phyloP scores from a whole-genome alignment of 2,113 vertebrate genomes.

The Ptilorrhoa leucosticta region DNA sequence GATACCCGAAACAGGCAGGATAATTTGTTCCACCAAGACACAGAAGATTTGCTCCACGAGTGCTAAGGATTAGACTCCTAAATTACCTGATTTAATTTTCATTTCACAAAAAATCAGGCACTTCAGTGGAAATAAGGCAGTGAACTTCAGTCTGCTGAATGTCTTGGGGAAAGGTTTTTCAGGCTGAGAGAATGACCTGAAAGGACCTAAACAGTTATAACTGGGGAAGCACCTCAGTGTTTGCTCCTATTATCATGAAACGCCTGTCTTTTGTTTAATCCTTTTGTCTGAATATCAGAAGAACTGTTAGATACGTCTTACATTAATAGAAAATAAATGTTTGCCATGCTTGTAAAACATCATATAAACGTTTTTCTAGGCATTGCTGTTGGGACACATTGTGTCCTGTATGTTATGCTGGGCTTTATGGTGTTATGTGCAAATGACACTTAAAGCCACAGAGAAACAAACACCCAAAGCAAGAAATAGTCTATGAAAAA shows the following conservation, averaged over 20 bases:
- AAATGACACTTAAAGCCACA: background rate
- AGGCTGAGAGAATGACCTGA: background rate
- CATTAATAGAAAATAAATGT: background rate
- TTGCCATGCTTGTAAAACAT: background rate
- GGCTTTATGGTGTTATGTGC: background rate
- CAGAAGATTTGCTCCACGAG: background rate
- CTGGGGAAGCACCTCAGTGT: background rate
- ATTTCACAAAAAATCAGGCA: background rate
- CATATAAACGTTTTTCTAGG: background rate
- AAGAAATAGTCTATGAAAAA: background rate
- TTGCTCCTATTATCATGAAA: background rate
- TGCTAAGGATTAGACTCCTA: background rate
- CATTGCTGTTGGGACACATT: background rate
- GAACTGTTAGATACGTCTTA: background rate
- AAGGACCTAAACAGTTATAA: background rate
- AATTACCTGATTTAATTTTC: background rate
- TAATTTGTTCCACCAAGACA: background rate
- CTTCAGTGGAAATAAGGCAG: background rate
- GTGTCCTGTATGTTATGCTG: rapidly evolving
- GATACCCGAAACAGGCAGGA: background rate
- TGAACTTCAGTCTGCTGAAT: background rate
- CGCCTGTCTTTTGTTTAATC: background rate
- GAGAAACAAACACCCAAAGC: background rate
- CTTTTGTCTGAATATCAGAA: background rate
- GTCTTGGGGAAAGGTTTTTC: background rate